Evolutionary conservation across 2,113 vertebrate genomes (phyloP), one percentile per base, ranked within the genome.

Genomic region (Chelonoidis abingdonii): DNA sequence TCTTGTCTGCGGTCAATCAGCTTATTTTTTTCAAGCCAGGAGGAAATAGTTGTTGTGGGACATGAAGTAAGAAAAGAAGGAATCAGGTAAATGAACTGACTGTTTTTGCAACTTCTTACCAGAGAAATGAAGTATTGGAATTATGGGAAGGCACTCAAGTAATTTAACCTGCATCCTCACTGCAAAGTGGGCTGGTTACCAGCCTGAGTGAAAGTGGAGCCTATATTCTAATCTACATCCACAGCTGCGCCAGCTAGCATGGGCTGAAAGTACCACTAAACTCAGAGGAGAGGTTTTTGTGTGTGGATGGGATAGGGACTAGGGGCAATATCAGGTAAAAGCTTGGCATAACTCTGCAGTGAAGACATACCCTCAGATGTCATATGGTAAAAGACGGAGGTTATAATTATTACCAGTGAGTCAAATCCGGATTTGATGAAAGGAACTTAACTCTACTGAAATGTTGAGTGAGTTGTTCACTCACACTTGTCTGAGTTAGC

Each of bases 1-100:
- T 98, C 97, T 80, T 99, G 99, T 97, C 98, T 98, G 88, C 99
- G 99, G 89, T 99, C 99, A 5, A 94, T 99, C 97, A 99, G 99
- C 95, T 98, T 99, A 92, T 99, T 99, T 97, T 99, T 99, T 98
- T 98, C 99, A 96, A 99, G 99, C 87, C 99, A 99, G 96, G 99
- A 99, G 16, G 99, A 99, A 98, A 99, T 99, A 97, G 98, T 97
- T 93, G 99, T 99, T 98, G 99, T 98, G 93, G 98, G 99, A 88
- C 99, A 99, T 96, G 99, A 99, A 98, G 99, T 99, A 97, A 99
- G 98, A 96, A 99, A 99, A 95, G 98, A 98, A 94, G 99, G 99
- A 89, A 98, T 97, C 95, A 99, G 99, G 99, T 99, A 97, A 97
- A 89, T 84, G 57, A 88, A 87, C 54, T 80, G 29, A 62, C 65